These are phyloP conservation scores for Rhagonycha lutea DNA, from an alignment of 2,888 invertebrate genomes.

Conservation along the genomic window DNA sequence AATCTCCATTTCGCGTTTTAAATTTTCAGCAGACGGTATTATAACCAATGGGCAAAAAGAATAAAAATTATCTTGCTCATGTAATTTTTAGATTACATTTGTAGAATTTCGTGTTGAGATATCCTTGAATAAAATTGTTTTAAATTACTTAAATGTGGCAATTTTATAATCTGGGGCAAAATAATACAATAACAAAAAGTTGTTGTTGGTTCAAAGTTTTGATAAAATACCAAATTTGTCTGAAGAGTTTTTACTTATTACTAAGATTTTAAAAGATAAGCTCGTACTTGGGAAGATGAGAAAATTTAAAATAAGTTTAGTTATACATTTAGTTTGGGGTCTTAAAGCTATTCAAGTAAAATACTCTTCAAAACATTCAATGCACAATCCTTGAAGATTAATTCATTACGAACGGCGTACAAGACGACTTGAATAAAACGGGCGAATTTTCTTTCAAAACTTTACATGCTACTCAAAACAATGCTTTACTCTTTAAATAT, in stretches of 20 bases:
- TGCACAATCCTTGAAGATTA: constrained; percentile 1
- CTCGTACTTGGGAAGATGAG: neutral
- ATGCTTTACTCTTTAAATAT: neutral
- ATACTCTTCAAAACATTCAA: constrained; percentile 2
- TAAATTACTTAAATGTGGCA: constrained; percentile 13
- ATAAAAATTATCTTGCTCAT: neutral
- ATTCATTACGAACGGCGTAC: neutral
- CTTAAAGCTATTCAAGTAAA: constrained; percentile 3
- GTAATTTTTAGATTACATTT: neutral
- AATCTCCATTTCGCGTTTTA: constrained; percentile 18
- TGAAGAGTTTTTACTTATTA: neutral
- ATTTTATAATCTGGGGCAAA: constrained; percentile 20
- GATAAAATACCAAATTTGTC: neutral
- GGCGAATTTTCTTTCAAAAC: neutral
- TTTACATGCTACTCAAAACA: neutral
- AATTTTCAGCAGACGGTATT: constrained; percentile 14
- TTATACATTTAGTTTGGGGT: constrained; percentile 1
- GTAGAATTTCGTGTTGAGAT: constrained; percentile 5
- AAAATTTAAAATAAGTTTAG: constrained; percentile 3
- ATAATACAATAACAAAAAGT: constrained; percentile 13
- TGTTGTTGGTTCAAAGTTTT: neutral
- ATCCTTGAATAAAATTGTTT: constrained; percentile 17
- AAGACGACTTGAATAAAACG: neutral
- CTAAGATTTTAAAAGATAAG: constrained; percentile 2
- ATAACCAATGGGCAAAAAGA: constrained; percentile 3